phyloP scores from a whole-genome alignment of 2,888 invertebrate genomes.

The Troilus luridus region DNA sequence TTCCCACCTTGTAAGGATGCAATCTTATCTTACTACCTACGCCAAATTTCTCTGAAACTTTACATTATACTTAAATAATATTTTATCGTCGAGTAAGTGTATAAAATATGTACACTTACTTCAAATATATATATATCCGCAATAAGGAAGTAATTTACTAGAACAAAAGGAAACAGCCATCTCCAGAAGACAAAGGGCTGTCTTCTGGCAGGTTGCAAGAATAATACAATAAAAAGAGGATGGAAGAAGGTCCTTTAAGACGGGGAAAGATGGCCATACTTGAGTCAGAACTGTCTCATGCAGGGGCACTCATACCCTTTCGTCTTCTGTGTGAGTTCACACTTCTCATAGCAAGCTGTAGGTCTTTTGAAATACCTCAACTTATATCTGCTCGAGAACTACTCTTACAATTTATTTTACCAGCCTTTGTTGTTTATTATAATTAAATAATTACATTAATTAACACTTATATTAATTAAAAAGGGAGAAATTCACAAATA shows the following conservation, averaged over 20 bases:
- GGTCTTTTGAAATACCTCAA: background rate
- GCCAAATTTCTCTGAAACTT: no score
- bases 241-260: background rate
- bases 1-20: no score
- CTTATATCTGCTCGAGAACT: background rate
- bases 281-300: constrained; percentile 26
- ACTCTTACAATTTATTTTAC: background rate
- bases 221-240: background rate
- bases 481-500: no score
- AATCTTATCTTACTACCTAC: no score
- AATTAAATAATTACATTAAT: no score
- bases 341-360: background rate
- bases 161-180: background rate
- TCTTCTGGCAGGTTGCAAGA: background rate
- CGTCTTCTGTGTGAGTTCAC: background rate
- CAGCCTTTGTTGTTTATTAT: background rate
- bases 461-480: background rate
- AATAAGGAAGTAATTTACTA: background rate
- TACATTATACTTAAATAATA: no score
- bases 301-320: background rate
- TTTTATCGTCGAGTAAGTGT: no score
- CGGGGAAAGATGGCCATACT: constrained; percentile 6
- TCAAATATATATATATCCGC: no score
- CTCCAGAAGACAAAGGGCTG: background rate
- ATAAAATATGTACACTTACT: no score